Base-by-base conservation (phyloP, 2,797 vertebrate genomes). In the Columba guinea region DNA sequence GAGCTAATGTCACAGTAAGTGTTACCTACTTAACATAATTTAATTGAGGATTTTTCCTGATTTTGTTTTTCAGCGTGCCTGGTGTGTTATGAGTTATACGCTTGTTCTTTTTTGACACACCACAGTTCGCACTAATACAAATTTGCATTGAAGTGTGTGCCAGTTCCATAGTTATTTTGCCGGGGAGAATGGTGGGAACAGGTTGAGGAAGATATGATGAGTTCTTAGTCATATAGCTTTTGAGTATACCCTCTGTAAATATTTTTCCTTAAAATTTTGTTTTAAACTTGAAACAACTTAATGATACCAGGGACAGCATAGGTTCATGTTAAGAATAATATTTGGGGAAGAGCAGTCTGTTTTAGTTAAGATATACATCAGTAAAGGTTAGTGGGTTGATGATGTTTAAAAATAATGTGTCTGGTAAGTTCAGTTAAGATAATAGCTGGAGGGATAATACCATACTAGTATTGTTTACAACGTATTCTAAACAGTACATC, bases 1-100 rank as follows among this genome's bases (percentile, higher is more conserved):
- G 99, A 92, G 98, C 99, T 21, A 99, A 98, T 14, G 98, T 99
- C 56, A 98, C 99, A 14, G 99, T 99, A 97, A 80, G 97, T 76
- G 24, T 41, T 65, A 63, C 49, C 41, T 71, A 55, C 11, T 73
- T 91, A 14, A 37, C 37, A 10, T 37, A 20, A 63, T 75, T 30
- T 63, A 69, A 23, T 2, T 28, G 59, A 21, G n/a, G 12, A 27
- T 34, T 65, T 37, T 81, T 84, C 48, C 51, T 67, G 5, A 5
- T 65, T 14, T 52, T n/a, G 0, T 49, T 53, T 39, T 75, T 34
- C 4, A 49, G 13, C 69, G 19, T 83, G n/a, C 32, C 11, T 2
- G 0, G 7, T n/a, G 32, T 13, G 13, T 26, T 78, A 11, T 46
- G 46, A 41, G 10, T 59, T 52, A 35, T 46, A 13, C 7, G n/a